A percentile compares a stretch with the other conserved stretches of the same genome.
Evolutionary conservation across 1,140 invertebrate genomes (phyloP).

Genomic region (Meloidogyne floridensis): DNA sequence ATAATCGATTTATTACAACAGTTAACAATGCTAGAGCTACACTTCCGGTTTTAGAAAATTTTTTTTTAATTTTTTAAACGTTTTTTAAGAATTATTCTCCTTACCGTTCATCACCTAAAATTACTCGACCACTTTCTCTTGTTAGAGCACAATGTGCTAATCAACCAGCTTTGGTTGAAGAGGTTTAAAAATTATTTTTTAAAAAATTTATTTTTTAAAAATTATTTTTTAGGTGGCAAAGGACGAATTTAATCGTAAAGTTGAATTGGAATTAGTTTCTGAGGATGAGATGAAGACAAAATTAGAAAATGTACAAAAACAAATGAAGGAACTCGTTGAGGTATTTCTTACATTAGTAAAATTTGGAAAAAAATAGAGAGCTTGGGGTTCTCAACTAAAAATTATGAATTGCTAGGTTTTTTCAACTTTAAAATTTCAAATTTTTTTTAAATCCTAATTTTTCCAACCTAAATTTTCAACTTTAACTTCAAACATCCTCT

Average conservation of each 20-base stretch:
- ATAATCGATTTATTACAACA: conserved; percentile 11
- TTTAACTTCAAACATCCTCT: background rate
- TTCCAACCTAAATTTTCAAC: background rate
- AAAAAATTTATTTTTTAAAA: background rate
- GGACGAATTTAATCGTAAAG: background rate
- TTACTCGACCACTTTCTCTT: conserved; percentile 21
- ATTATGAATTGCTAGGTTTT: too few species aligned
- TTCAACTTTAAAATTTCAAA: too few species aligned
- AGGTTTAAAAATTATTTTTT: background rate
- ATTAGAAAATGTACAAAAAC: conserved; percentile 12
- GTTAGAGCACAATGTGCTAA: background rate
- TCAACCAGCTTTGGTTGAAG: conserved; percentile 16
- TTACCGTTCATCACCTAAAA: conserved; percentile 28
- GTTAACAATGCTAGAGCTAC: conserved; percentile 9
- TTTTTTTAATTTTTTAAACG: background rate
- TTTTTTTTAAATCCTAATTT: too few species aligned
- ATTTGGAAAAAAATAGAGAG: background rate
- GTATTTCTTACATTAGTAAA: background rate
- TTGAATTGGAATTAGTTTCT: background rate
- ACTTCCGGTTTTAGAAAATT: conserved; percentile 13
- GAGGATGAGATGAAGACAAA: background rate
- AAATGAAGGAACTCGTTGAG: conserved; percentile 22
- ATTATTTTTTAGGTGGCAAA: background rate
- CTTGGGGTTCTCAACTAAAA: background rate
- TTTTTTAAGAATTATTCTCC: background rate